Conservation (phyloP, 2,888 invertebrate species). For the Clitarchus hookeri region DNA sequence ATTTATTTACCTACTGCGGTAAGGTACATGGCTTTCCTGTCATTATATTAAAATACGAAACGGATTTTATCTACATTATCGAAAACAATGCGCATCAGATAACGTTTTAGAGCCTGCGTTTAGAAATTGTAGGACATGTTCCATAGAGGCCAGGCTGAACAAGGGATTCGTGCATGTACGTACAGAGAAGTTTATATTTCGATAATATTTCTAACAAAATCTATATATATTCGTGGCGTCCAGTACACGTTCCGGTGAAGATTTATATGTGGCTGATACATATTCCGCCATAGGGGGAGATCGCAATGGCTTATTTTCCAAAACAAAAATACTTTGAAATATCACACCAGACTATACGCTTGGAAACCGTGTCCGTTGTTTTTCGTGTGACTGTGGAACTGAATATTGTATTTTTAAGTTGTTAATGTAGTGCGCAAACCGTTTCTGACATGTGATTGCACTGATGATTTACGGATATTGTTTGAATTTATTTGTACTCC, state of each 20-base stretch:
- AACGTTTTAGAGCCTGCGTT: too few relatives aligned
- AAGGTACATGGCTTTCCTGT: too few relatives aligned
- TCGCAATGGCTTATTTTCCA: not conserved
- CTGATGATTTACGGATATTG: not conserved
- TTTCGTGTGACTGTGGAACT: not conserved
- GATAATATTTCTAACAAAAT: not conserved
- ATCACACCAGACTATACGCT: not conserved
- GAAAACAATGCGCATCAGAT: too few relatives aligned
- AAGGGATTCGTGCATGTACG: too few relatives aligned
- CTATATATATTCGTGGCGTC: not conserved
- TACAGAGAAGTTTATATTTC: not conserved
- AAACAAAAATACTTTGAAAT: not conserved
- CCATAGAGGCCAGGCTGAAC: too few relatives aligned
- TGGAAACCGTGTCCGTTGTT: not conserved
- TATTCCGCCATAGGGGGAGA: not conserved
- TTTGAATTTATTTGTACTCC: not conserved
- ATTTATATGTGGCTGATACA: not conserved
- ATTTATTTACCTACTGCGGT: too few relatives aligned
- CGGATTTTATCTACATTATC: too few relatives aligned
- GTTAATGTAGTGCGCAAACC: not conserved
- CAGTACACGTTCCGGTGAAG: not conserved
- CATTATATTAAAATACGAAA: too few relatives aligned
- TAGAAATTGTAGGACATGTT: too few relatives aligned
- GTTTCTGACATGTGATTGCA: not conserved
- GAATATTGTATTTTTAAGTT: not conserved